Base-by-base conservation (phyloP, 2,113 vertebrate species). In the Nanger granti region DNA sequence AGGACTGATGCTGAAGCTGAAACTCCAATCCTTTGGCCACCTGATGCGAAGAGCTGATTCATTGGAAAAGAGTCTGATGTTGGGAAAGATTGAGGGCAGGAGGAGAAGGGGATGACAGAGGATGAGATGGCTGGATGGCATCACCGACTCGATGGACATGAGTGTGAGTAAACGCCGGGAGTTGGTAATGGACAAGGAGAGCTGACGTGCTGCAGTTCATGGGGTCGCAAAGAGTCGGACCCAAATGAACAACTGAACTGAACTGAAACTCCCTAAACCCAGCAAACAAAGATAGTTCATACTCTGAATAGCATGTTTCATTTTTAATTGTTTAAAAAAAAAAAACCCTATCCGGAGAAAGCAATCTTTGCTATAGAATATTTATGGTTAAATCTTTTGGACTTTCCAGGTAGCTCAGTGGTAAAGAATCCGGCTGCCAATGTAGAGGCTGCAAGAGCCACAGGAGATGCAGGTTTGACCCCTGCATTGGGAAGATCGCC, bases 241-340 rank as follows among this genome's bases (percentile, higher is more conserved):
- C 41, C 11, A 0, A 76, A 12, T 41, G 37, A 76, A 24, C 37
- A 13, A 73, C n/a, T 69, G 34, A 22, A n/a, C 2, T 37, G 66
- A 73, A 73, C 18, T 22, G 66, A 73, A 73, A 73, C 37, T 87
- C 64, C 26, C 62, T 62, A 86, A 97, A 34, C 37, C 15, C 66
- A 93, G 26, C 24, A 41, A 89, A 64, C 8, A 49, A 8, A 80
- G 44, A 41, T 22, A 59, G n/a, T 41, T 57, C 52, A 88, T 59
- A 49, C 31, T 64, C 52, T 59, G 20, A 88, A 94, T 22, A 87
- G 26, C 29, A 47, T 13, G 57, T 88, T 85, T 92, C 59, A 55
- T 64, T 95, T 86, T 89, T 20, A 79, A 66, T 55, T 64, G 10
- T 57, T 41, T 17, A 69, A 91, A 93, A 94, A 54, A 54, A 52